Evolutionary conservation across 1,140 invertebrate genomes (phyloP).

Genomic region (Phthorimaea operculella): DNA sequence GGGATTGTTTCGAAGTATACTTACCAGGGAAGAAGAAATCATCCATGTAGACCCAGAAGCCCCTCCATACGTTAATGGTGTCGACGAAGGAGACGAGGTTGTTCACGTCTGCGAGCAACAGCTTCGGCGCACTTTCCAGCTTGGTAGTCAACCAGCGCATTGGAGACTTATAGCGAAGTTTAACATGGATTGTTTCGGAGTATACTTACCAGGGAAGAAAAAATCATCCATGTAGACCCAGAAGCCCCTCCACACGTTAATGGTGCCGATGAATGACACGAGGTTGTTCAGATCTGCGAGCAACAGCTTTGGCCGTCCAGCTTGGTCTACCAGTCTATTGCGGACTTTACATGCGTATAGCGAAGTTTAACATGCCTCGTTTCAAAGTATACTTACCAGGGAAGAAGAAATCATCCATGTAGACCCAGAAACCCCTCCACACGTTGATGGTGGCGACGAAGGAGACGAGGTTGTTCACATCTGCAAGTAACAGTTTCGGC

Average conservation of each 20-base stretch:
- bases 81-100: neutral
- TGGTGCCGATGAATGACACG: neutral
- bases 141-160: neutral
- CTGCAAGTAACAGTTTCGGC: neutral
- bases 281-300: neutral
- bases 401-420: neutral
- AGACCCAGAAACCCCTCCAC: neutral
- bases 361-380: no score
- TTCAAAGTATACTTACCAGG: neutral
- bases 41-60: neutral
- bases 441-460: neutral
- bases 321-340: no score
- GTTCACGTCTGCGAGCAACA: neutral
- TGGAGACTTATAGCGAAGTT: no score
- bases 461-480: neutral
- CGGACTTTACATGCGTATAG: no score
- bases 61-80: neutral
- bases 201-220: constrained; percentile 41
- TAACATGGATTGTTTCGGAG: no score
- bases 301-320: neutral
- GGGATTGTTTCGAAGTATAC: no score
- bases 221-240: neutral
- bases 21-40: neutral
- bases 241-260: neutral
- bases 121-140: neutral